Evolutionary conservation across 2,888 invertebrate genomes (phyloP).

Genomic region (Mamestra brassicae): DNA sequence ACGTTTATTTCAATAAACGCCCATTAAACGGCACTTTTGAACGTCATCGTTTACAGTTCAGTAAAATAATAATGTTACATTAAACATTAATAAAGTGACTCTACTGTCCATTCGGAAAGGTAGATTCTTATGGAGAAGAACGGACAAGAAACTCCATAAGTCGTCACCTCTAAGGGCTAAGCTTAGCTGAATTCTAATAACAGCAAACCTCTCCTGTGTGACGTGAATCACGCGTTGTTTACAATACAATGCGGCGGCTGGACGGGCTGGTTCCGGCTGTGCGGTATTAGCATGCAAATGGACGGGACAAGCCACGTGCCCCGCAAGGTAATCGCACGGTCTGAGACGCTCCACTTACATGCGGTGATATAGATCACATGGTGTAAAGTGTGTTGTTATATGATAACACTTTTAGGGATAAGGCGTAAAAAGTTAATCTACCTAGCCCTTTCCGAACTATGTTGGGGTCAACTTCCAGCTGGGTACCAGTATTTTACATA

Average conservation of each 20-base stretch:
- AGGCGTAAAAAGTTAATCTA: no score
- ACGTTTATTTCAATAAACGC: no score
- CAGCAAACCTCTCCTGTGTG: constrained; percentile 43
- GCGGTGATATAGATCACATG: constrained; percentile 42
- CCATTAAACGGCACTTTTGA: no score
- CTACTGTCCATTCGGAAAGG: no score
- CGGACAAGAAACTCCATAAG: no score
- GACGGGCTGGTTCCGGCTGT: constrained; percentile 53
- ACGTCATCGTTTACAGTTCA: no score
- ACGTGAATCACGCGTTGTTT: constrained; percentile 65
- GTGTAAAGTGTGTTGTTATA: not conserved
- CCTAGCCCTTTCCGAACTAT: no score
- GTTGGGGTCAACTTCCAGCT: no score
- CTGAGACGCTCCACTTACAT: constrained; percentile 53
- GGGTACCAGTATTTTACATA: no score
- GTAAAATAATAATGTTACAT: no score
- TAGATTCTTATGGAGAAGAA: no score
- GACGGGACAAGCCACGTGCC: constrained; percentile 65
- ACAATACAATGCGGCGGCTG: constrained; percentile 58
- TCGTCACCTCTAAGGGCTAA: not conserved
- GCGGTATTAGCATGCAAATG: constrained; percentile 72
- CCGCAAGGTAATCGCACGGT: constrained; percentile 54
- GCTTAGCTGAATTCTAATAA: constrained; percentile 48
- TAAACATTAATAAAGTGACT: no score
- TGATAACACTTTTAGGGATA: not conserved